Conservation (phyloP, 2,888 invertebrate species). For the Lapara coniferarum region DNA sequence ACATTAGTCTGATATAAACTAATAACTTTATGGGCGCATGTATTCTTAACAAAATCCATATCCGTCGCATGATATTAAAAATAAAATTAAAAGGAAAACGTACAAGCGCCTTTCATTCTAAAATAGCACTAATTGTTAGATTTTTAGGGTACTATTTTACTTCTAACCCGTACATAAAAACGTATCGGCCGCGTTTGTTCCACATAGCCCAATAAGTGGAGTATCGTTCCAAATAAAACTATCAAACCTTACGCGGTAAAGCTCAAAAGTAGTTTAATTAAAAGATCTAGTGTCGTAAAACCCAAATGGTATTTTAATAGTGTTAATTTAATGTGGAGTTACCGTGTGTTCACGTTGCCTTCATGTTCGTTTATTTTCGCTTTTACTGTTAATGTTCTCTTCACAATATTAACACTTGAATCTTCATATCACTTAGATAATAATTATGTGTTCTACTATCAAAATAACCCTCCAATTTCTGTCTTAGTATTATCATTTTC, state of each 20-base stretch:
- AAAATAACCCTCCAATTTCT: too few species aligned
- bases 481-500: too few species aligned
- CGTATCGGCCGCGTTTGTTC: not conserved
- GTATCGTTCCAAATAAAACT: slow-evolving; percentile 12
- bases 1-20: too few species aligned
- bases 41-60: too few species aligned
- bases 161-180: slow-evolving; percentile 4
- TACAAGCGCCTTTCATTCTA: not conserved
- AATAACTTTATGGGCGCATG: too few species aligned
- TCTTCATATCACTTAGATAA: too few species aligned
- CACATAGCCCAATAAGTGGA: slow-evolving; percentile 5
- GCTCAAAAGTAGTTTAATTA: slow-evolving; percentile 17
- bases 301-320: slow-evolving; percentile 11
- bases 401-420: too few species aligned
- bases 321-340: not conserved
- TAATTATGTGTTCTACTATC: too few species aligned
- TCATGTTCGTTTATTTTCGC: not conserved
- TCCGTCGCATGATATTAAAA: too few species aligned
- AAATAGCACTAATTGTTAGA: not conserved
- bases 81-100: not conserved
- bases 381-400: not conserved
- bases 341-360: not conserved
- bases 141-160: not conserved
- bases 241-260: slow-evolving; percentile 18
- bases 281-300: slow-evolving; percentile 21